These are phyloP conservation scores for Macropus fuliginosus DNA, from an alignment of 2,797 vertebrate genomes.

Conservation along the genomic window DNA sequence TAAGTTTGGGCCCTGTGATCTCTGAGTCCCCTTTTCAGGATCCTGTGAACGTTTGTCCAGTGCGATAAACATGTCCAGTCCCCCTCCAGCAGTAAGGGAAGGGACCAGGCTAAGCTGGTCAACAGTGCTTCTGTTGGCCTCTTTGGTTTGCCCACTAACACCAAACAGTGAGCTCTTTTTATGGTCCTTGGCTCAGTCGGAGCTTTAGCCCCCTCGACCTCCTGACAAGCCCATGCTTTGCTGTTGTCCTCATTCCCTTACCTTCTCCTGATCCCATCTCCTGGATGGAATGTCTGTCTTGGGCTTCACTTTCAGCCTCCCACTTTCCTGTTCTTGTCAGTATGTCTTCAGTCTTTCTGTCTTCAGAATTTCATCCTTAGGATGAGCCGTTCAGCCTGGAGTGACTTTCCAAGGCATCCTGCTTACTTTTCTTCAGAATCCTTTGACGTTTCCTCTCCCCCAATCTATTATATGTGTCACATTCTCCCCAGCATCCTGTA, in stretches of 20 bases:
- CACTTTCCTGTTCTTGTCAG: no score
- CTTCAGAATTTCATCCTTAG: background rate
- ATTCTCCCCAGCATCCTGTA: background rate
- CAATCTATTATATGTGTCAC: background rate
- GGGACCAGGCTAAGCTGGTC: background rate
- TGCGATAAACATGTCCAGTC: background rate
- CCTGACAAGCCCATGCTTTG: background rate
- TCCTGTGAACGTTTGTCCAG: background rate
- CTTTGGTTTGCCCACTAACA: background rate
- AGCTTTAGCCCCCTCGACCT: no score
- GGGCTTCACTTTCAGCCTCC: background rate
- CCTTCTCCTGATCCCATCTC: background rate
- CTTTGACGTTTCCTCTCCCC: background rate
- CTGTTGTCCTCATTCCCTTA: background rate
- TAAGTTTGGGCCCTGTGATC: no score
- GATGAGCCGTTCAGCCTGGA: background rate
- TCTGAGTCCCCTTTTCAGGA: background rate
- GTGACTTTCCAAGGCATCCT: background rate
- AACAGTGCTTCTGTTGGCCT: no score
- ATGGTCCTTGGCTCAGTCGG: background rate
- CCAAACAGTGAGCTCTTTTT: background rate
- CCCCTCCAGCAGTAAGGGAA: background rate
- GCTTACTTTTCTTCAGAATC: background rate
- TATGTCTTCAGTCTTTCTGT: no score
- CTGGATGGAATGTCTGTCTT: background rate